Conservation (phyloP, 2,113 vertebrate species). For the Hiodon tergisus region DNA sequence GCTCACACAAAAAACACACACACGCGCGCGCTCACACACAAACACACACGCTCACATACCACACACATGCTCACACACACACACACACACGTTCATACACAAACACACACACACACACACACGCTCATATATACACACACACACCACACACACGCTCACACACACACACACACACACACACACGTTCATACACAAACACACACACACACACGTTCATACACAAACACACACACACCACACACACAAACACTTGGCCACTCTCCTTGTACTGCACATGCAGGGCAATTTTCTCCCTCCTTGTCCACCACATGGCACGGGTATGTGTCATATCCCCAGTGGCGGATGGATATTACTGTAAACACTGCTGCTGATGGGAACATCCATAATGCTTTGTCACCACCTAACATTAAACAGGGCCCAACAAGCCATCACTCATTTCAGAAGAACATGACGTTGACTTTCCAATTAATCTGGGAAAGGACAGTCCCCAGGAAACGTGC, state of each 20-base stretch:
- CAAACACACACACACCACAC: background rate
- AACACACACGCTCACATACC: no score
- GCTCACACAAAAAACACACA: no score
- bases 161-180: conserved; percentile 1
- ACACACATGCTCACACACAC: no score
- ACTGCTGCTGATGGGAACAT: conserved; percentile 16
- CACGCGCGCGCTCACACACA: no score
- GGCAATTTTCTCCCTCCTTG: conserved; percentile 15
- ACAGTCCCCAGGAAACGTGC: background rate
- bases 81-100: no score
- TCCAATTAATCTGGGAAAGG: background rate
- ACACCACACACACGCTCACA: conserved; percentile 1
- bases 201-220: background rate
- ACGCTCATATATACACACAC: background rate
- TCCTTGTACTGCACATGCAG: no score
- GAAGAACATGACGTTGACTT: background rate
- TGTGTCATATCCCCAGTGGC: background rate
- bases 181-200: conserved; percentile 18
- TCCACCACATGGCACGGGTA: background rate
- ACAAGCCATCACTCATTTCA: conserved; percentile 19
- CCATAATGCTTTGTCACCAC: conserved; percentile 41
- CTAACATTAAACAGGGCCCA: background rate
- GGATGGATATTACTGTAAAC: conserved; percentile 8
- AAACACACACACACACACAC: background rate
- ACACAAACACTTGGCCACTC: no score